A percentile compares a stretch with the other conserved stretches of the same genome.
Evolutionary conservation across 2,888 invertebrate species (phyloP).

Genomic region (Pachliopta kotzebuea): DNA sequence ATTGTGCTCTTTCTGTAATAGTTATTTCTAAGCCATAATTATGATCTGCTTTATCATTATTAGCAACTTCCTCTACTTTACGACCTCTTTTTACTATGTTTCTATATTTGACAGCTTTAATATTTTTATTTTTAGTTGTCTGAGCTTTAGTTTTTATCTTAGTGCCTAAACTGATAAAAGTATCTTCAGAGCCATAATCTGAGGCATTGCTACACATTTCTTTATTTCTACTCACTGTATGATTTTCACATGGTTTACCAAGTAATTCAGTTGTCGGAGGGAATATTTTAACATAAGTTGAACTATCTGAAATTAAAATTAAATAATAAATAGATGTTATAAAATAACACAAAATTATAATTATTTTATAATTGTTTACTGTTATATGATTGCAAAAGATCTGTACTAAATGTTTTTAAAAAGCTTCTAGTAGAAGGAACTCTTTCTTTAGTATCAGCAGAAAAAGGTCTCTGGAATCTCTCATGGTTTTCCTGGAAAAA

Average conservation of each 20-base stretch:
- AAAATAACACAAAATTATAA: constrained; percentile 2
- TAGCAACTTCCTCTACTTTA: constrained; percentile 52
- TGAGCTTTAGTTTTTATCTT: constrained; percentile 78
- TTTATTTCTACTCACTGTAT: constrained; percentile 45
- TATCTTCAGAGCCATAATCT: constrained; percentile 75
- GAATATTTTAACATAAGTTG: constrained; percentile 55
- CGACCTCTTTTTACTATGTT: constrained; percentile 57
- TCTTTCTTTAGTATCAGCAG: constrained; percentile 67
- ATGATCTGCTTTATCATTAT: constrained; percentile 41
- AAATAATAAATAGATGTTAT: constrained; percentile 11
- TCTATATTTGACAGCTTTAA: constrained; percentile 59
- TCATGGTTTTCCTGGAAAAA: constrained; percentile 60
- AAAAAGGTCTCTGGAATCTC: constrained; percentile 68
- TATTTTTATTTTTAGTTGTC: constrained; percentile 56
- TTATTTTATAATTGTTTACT: constrained; percentile 43
- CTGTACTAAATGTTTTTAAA: constrained; percentile 63
- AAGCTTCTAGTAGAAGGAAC: constrained; percentile 58
- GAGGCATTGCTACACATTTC: constrained; percentile 69
- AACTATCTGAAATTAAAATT: constrained; percentile 49
- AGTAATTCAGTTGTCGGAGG: constrained; percentile 66
- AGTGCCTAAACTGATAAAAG: constrained; percentile 72
- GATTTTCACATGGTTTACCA: constrained; percentile 41
- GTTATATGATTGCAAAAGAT: constrained; percentile 60
- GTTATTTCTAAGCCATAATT: constrained; percentile 66
- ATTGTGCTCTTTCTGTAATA: constrained; percentile 56